Percentiles rank a stretch among this genome's conserved stretches.
phyloP scores from a whole-genome alignment of 2,888 invertebrate genomes.

The Subacronicta megacephala region DNA sequence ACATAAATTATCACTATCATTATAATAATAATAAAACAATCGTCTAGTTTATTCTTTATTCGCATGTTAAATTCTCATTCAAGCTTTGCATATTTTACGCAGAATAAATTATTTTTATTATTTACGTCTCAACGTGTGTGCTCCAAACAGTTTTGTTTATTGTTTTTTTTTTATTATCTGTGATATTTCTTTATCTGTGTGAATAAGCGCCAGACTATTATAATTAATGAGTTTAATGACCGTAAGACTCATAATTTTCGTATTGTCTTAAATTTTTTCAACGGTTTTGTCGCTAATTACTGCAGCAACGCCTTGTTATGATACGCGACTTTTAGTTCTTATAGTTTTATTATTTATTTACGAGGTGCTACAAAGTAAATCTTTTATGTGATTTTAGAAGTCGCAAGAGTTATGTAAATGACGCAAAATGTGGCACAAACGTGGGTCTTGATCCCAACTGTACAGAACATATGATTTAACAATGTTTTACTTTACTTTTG shows the following conservation, averaged over 20 bases:
- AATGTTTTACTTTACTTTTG: slow-evolving; percentile 20
- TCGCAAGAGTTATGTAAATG: slow-evolving; percentile 40
- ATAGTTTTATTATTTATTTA: slow-evolving; percentile 20
- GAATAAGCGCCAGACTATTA: slow-evolving; percentile 25
- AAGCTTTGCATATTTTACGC: background rate
- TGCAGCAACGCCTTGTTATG: slow-evolving; percentile 17
- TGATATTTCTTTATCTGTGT: slow-evolving; percentile 14
- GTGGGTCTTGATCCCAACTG: slow-evolving; percentile 27
- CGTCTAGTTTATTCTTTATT: background rate
- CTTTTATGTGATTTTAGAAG: slow-evolving; percentile 21
- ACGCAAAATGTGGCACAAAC: slow-evolving; percentile 20
- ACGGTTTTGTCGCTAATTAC: slow-evolving; percentile 11
- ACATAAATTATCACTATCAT: no score
- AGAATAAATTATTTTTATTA: background rate
- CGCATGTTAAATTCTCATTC: background rate
- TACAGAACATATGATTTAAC: slow-evolving; percentile 32
- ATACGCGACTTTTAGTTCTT: slow-evolving; percentile 10
- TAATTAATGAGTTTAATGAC: slow-evolving; percentile 28
- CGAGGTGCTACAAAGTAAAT: slow-evolving; percentile 1
- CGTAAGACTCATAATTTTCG: slow-evolving; percentile 8
- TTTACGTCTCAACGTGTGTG: background rate
- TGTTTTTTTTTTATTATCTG: slow-evolving; percentile 20
- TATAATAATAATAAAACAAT: no score
- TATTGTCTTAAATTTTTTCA: slow-evolving; percentile 14
- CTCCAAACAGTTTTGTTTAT: slow-evolving; percentile 12